These are phyloP conservation scores for Manis javanica DNA, from an alignment of 2,797 vertebrate genomes.

Conservation along the genomic window DNA sequence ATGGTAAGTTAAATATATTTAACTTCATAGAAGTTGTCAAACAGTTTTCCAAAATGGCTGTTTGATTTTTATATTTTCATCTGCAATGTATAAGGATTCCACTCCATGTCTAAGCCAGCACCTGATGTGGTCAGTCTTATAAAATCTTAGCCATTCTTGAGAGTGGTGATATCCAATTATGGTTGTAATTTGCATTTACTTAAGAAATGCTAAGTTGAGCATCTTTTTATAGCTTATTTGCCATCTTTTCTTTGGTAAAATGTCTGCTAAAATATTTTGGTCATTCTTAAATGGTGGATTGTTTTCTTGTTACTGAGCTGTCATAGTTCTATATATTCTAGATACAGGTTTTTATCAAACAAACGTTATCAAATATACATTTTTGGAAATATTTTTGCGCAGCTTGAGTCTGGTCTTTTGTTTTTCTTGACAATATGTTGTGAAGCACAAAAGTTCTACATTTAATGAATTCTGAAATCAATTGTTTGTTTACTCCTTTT, in stretches of 20 bases:
- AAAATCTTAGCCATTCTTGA: background rate
- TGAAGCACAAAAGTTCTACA: background rate
- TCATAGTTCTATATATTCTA: background rate
- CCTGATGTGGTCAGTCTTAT: background rate
- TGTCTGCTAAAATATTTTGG: background rate
- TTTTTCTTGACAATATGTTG: background rate
- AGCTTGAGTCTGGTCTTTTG: background rate
- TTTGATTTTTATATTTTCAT: background rate
- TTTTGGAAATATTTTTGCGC: background rate
- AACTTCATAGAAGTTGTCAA: background rate
- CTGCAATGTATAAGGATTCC: background rate
- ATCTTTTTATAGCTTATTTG: background rate
- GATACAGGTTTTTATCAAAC: background rate
- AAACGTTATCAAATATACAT: background rate
- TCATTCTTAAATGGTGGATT: background rate
- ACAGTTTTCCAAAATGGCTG: background rate
- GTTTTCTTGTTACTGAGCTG: background rate
- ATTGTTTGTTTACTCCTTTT: background rate
- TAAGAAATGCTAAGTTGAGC: background rate
- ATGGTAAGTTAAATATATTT: background rate
- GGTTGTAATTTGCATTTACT: background rate
- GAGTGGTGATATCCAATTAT: background rate
- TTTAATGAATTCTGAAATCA: background rate
- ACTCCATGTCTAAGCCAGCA: background rate
- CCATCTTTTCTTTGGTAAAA: background rate